Percentiles rank a stretch among this genome's conserved stretches.
Evolutionary conservation across 2,113 vertebrate genomes (phyloP).

Genomic region (Ictalurus punctatus): DNA sequence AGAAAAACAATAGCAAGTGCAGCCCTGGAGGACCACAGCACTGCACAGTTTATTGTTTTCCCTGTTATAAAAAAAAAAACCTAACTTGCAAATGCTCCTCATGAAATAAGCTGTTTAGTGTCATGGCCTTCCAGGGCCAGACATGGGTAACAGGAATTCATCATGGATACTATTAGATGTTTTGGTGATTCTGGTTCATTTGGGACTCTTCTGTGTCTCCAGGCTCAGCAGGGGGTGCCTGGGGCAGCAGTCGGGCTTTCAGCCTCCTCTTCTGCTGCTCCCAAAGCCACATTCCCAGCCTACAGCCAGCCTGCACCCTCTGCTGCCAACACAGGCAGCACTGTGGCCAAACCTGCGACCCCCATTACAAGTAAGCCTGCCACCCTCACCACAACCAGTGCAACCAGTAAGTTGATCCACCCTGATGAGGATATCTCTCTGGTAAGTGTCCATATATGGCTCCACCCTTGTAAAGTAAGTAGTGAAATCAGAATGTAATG

Average conservation of each 20-base stretch:
- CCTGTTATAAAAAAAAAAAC: background rate
- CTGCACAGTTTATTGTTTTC: background rate
- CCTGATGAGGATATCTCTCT: slow-evolving; percentile 99
- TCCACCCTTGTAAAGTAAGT: slow-evolving; percentile 76
- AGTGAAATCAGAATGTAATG: slow-evolving; percentile 65
- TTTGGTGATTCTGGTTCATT: background rate
- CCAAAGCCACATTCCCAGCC: slow-evolving; percentile 97
- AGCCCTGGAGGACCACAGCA: slow-evolving; percentile 9
- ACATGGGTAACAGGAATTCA: background rate
- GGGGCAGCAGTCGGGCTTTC: slow-evolving; percentile 71
- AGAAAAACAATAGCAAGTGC: background rate
- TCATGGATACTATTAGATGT: background rate
- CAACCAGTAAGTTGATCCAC: slow-evolving; percentile 99
- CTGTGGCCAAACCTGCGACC: slow-evolving; percentile 88
- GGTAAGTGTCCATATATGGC: slow-evolving; percentile 83
- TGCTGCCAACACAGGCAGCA: slow-evolving; percentile 92
- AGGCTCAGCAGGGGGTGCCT: slow-evolving; percentile 89
- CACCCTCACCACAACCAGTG: slow-evolving; percentile 97
- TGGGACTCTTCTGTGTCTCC: slow-evolving; percentile 56
- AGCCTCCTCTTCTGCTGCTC: slow-evolving; percentile 82
- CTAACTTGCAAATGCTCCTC: background rate
- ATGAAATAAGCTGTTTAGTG: background rate
- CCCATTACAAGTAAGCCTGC: slow-evolving; percentile 97
- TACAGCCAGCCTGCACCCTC: slow-evolving; percentile 86
- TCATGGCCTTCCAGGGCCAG: slow-evolving; percentile 1